Base-by-base conservation (phyloP, 2,888 invertebrate genomes). In the Lamproptera curius region DNA sequence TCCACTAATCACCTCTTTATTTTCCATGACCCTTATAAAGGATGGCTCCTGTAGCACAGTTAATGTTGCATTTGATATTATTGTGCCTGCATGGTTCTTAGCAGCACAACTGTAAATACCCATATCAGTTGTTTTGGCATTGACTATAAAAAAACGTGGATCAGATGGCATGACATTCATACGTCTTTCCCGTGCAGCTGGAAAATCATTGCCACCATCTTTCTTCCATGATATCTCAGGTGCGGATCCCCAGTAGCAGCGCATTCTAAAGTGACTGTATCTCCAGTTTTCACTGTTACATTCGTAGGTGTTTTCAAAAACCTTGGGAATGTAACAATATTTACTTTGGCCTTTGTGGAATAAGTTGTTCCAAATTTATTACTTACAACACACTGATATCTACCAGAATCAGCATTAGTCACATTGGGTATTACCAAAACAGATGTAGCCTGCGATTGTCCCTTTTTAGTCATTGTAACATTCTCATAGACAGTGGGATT, bases 61-160 rank as follows among this genome's bases (percentile, higher is more conserved):
- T 17, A 98, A 87, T 13, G 95, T 94, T 15, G 96, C 96, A 85
- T 97, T 97, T 1, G 96, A 93, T 57, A 93, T 91, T 31, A 96
- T 93, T 44, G 91, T 91, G 0, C 98, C 98, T 10, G 97, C 98
- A 35, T 92, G 90, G 79, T 97, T 98, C 65, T 92, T 92, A 0
- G 98, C 98, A 5, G 94, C 96, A 79, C 98, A 98, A 42, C 95
- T 97, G 72, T 98, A 98, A 20, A 96, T 89, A 0, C 98, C 98
- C 81, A 95, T 94, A 70, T 98, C 98, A 26, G 91, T 91, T 0
- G 93, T 91, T 75, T 96, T 96, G 15, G 96, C 95, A 80, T 96
- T 93, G n/a, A 96, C 91, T 60, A 98, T 98, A 69, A 97, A 96
- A 73, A 97, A 96, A 1, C 94, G 92, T 73, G 97, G 95, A 70